These are phyloP conservation scores for Bugulina stolonifera DNA, from an alignment of 2,888 invertebrate species.

Conservation along the genomic window DNA sequence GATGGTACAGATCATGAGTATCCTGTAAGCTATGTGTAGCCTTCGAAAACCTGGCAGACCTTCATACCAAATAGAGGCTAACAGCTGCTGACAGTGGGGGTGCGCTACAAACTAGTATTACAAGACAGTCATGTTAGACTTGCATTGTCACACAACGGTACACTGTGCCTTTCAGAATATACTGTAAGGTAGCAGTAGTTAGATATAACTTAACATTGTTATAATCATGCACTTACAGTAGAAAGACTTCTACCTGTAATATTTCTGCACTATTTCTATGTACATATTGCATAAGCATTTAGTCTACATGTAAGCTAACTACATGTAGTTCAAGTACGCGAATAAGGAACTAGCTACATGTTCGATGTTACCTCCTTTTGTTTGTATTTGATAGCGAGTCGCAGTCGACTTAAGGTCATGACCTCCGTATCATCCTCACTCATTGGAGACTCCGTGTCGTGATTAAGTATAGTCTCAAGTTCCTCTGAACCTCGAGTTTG, in stretches of 20 bases:
- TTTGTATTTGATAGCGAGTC: constrained; percentile 89
- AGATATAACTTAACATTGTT: too few relatives aligned
- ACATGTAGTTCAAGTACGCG: too few relatives aligned
- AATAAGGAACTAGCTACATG: too few relatives aligned
- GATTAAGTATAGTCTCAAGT: constrained; percentile 88
- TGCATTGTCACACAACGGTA: too few relatives aligned
- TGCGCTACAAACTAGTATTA: constrained; percentile 61
- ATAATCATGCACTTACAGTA: too few relatives aligned
- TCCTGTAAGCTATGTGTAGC: constrained; percentile 85
- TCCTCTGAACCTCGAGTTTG: constrained; percentile 94
- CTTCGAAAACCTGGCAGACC: constrained; percentile 60
- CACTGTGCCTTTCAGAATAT: too few relatives aligned
- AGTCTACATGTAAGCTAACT: too few relatives aligned
- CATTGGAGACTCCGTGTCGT: constrained; percentile 64
- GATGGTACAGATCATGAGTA: constrained; percentile 82
- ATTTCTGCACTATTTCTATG: too few relatives aligned
- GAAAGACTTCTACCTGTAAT: too few relatives aligned
- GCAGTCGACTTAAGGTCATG: constrained; percentile 83
- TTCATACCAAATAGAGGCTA: constrained; percentile 59
- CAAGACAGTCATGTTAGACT: too few relatives aligned
- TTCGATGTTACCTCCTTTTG: constrained; percentile 97
- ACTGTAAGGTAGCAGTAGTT: too few relatives aligned
- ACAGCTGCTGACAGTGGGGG: constrained; percentile 58
- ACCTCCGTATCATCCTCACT: constrained; percentile 63
- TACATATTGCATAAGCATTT: too few relatives aligned